Evolutionary conservation across 2,888 invertebrate species (phyloP).

Genomic region (Agonopterix arenella): DNA sequence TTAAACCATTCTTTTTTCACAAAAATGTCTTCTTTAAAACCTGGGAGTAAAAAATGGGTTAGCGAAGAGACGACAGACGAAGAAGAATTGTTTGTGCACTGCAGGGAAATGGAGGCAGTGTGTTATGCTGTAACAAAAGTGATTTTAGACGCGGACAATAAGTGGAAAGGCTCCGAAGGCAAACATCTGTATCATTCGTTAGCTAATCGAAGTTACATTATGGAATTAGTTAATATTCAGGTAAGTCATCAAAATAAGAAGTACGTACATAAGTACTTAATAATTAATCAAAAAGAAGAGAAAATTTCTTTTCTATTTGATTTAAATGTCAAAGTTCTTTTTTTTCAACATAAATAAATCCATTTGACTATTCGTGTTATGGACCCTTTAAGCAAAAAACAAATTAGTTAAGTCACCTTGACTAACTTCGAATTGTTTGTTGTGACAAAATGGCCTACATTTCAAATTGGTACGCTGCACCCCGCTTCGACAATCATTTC

Average conservation of each 20-base stretch:
- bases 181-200: constrained; percentile 42
- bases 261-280: too few relatives aligned
- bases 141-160: constrained; percentile 62
- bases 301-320: too few relatives aligned
- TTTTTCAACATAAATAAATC: too few relatives aligned
- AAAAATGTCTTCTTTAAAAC: constrained; percentile 44
- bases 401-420: too few relatives aligned
- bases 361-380: too few relatives aligned
- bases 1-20: constrained; percentile 11
- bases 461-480: too few relatives aligned
- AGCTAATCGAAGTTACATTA: constrained; percentile 62
- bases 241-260: constrained; percentile 22
- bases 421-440: too few relatives aligned
- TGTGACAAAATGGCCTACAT: too few relatives aligned
- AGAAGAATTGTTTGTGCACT: constrained; percentile 64
- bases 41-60: constrained; percentile 69
- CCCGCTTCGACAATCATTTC: too few relatives aligned
- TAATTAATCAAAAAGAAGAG: too few relatives aligned
- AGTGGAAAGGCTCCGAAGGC: constrained; percentile 56
- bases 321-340: too few relatives aligned
- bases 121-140: constrained; percentile 65
- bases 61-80: constrained; percentile 71
- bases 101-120: constrained; percentile 67
- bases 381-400: too few relatives aligned
- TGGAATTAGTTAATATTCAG: constrained; percentile 72